Base-by-base conservation (phyloP, 2,888 invertebrate species). In the Eudemis profundana region DNA sequence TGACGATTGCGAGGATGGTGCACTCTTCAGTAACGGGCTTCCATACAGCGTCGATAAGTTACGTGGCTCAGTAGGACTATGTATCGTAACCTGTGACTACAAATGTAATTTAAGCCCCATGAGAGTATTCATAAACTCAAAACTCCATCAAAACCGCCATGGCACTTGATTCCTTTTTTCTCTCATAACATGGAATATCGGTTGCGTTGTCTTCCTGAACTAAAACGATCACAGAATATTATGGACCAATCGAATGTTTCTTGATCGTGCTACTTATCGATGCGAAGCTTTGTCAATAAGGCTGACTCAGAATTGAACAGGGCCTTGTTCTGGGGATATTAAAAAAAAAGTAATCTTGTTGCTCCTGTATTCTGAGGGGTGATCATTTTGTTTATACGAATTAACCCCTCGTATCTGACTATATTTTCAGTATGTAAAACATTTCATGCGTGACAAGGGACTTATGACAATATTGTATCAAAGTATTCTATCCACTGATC, bases 1-100 rank as follows among this genome's bases (percentile, higher is more conserved):
- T 92, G 92, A 92, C 92, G 84, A 82, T 79, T 83, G 78, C 87
- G 90, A 62, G 92, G 92, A 85, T 92, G 92, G 92, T 92, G 92
- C 89, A 89, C 90, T 89, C 87, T 92, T 50, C 92, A 92, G 68
- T 92, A 75, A 82, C 42, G 70, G 72, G 68, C 68, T 63, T 61
- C 49, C 27, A 40, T 1, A 19, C n/a, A 7, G 33, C 33, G 38
- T 21, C 47, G 62, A 29, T 57, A 23, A 21, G n/a, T 10, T 19
- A 17, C 12, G 3, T 27, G 27, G 8, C 8, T 47, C 47, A 21
- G 14, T 47, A 23, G 12, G 14, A 2, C 5, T 33, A 33, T 8
- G 10, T 2, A 8, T 29, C 8, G 29, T 29, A 29, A 29, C 29
- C 29, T 29, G 8, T 8, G 7, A 33, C 8, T 4, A 33, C 8